Percentiles rank a stretch among this genome's conserved stretches.
phyloP scores from a whole-genome alignment of 2,797 vertebrate species.

The Sebastes taczanowskii region DNA sequence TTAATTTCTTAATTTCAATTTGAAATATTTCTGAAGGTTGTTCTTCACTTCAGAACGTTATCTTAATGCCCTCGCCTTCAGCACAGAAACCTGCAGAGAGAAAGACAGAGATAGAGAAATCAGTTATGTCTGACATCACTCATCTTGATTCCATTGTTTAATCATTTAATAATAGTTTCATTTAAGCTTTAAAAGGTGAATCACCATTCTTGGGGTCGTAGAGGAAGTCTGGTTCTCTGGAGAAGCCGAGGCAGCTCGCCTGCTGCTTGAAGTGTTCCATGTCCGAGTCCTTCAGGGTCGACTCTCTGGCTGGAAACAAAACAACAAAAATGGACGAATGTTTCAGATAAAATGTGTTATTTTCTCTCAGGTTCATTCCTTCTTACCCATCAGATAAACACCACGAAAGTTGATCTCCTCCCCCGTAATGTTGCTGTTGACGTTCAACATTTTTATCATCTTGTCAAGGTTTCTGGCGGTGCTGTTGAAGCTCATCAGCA shows the following conservation, averaged over 20 bases:
- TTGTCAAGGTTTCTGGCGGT: accelerated
- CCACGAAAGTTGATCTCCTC: accelerated
- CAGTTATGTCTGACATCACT: too few species aligned
- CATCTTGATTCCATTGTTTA: too few species aligned
- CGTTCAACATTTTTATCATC: accelerated
- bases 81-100: too few species aligned
- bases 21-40: not conserved
- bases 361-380: accelerated
- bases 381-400: constrained; percentile 50
- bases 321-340: not conserved
- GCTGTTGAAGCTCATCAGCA: not conserved
- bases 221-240: too few species aligned
- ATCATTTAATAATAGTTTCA: too few species aligned
- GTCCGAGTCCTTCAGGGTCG: not conserved
- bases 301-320: constrained; percentile 18
- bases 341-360: not conserved
- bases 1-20: not conserved
- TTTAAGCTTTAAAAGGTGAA: too few species aligned
- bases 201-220: too few species aligned
- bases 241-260: not conserved
- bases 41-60: not conserved
- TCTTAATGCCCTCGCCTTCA: too few species aligned
- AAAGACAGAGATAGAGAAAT: too few species aligned
- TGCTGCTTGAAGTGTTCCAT: not conserved
- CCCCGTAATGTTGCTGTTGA: accelerated